These are phyloP conservation scores for Leptinotarsa haldemani DNA, from an alignment of 2,888 invertebrate genomes.

Conservation along the genomic window DNA sequence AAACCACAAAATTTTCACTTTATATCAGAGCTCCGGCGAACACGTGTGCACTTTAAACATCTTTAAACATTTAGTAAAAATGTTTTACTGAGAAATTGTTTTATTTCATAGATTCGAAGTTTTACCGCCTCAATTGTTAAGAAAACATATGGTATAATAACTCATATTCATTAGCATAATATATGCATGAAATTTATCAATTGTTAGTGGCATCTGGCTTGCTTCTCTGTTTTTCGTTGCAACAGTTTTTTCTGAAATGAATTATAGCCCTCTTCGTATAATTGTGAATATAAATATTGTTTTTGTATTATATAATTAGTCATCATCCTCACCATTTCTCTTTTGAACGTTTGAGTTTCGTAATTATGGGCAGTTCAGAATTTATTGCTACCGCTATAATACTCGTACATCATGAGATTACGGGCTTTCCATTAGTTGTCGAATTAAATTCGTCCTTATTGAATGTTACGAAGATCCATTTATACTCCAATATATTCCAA, in stretches of 20 bases:
- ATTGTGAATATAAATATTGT: neutral
- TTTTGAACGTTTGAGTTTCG: neutral
- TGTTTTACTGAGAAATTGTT: neutral
- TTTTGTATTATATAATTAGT: neutral
- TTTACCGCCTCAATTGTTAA: neutral
- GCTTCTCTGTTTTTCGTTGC: neutral
- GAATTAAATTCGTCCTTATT: too few relatives aligned
- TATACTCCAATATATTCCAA: too few relatives aligned
- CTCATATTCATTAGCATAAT: slow-evolving; percentile 2
- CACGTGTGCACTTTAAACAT: too few relatives aligned
- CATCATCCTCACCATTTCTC: neutral
- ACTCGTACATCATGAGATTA: too few relatives aligned
- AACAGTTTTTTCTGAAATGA: neutral
- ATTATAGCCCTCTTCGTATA: neutral
- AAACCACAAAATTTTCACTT: too few relatives aligned
- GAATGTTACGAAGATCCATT: too few relatives aligned
- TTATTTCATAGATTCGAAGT: neutral
- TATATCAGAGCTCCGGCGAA: too few relatives aligned
- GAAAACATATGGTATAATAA: neutral
- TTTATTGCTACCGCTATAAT: neutral
- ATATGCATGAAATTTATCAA: neutral
- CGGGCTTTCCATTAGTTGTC: too few relatives aligned
- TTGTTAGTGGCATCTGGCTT: neutral
- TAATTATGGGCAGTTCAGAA: neutral
- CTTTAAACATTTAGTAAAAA: too few relatives aligned